Evolutionary conservation across 2,888 invertebrate genomes (phyloP), one percentile per base, ranked within the genome.

Genomic region (Drepana falcataria): DNA sequence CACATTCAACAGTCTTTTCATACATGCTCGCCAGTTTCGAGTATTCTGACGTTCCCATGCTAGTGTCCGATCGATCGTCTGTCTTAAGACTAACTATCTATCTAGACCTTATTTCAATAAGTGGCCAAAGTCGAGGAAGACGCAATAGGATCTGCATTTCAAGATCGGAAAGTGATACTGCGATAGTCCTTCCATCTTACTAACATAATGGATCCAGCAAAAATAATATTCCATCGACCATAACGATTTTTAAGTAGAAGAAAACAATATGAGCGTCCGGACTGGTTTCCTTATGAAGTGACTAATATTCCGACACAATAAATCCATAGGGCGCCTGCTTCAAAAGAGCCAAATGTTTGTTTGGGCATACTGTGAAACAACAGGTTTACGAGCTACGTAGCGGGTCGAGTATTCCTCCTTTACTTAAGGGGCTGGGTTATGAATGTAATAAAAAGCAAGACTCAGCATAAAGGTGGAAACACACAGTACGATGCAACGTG

Each of bases 361-460:
- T 70, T 66, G 68, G 67, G 64, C 64, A 65, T 59, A 64, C 53
- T 54, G 63, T 60, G 60, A 66, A 67, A 75, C 75, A 75, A 75
- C 74, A 72, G 71, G 75, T 74, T 75, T 71, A 73, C 63, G 75
- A 65, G 59, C 58, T 55, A 54, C 62, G 44, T 59, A 61, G 60
- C 53, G 49, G 53, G 54, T 40, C 9, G 35, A 48, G 44, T 54
- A 52, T 48, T 52, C 3, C 9, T 35, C 47, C 59, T 60, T 65
- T 64, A 60, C 67, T 69, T 69, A 64, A 65, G 65, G 59, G 61
- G 52, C 61, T 58, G 69, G 66, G 70, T 73, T 72, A 71, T 69
- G 63, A 70, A 71, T 62, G 69, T 71, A 69, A 72, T 72, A 75
- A 75, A 74, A 73, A 64, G 62, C 53, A 44, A 44, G 44, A 44